Percentiles rank a stretch among this genome's conserved stretches.
Conservation (phyloP, 2,797 vertebrate genomes). For the Bothrops alternatus region DNA sequence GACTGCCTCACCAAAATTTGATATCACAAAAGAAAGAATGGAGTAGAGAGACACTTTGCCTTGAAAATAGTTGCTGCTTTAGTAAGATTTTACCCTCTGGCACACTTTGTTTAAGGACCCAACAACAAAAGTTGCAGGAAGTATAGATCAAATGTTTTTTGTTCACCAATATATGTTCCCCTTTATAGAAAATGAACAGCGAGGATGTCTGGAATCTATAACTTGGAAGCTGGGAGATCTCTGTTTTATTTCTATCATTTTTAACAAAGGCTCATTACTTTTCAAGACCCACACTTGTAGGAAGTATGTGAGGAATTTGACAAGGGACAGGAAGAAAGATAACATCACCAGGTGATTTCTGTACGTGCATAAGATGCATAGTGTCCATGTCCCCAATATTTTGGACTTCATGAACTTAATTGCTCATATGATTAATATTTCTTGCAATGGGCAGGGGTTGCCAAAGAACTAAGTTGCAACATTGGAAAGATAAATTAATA, state of each 20-base stretch:
- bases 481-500: neutral
- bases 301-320: neutral
- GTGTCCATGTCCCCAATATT: neutral
- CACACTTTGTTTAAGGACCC: neutral
- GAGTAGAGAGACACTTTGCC: neutral
- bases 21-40: neutral
- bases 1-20: neutral
- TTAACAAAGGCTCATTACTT: neutral
- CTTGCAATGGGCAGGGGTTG: neutral
- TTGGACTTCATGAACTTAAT: neutral
- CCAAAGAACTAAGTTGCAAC: neutral
- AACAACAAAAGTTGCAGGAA: neutral
- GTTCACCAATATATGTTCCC: neutral
- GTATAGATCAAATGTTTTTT: neutral
- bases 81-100: slow-evolving; percentile 2
- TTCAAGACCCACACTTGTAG: neutral
- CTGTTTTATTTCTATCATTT: neutral
- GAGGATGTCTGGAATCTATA: neutral
- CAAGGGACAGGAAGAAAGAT: neutral
- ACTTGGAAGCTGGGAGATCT: neutral
- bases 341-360: neutral
- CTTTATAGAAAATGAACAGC: neutral
- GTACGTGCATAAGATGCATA: neutral
- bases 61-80: neutral
- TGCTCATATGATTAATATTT: neutral